Conservation (phyloP, 2,113 vertebrate genomes). For the Alosa alosa region DNA sequence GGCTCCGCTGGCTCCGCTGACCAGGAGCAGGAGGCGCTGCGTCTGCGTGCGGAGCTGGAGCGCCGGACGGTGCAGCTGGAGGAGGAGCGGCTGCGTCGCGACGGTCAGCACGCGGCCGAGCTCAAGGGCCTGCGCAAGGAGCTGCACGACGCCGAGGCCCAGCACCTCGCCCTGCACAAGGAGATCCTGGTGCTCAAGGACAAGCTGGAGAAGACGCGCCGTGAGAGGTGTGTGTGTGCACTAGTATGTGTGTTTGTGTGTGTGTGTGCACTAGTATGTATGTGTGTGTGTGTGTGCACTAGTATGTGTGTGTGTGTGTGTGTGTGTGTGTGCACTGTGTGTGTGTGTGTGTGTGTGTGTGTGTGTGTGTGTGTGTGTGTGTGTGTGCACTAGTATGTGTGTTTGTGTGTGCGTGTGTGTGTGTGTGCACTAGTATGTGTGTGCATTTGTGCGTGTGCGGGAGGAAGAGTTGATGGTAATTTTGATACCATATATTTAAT, state of each 20-base stretch:
- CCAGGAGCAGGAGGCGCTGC: constrained; percentile 89
- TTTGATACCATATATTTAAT: no score
- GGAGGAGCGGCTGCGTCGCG: constrained; percentile 86
- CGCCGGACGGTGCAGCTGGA: constrained; percentile 89
- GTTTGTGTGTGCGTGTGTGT: not conserved
- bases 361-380: not conserved
- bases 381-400: not conserved
- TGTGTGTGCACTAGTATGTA: no score
- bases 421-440: no score
- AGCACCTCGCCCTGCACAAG: constrained; percentile 91
- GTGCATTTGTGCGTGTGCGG: no score
- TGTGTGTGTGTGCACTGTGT: not conserved
- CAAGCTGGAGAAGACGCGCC: constrained; percentile 92
- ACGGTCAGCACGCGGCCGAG: constrained; percentile 83
- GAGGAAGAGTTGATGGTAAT: no score
- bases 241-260: not conserved
- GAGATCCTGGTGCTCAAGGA: constrained; percentile 96
- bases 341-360: not conserved
- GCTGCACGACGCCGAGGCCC: constrained; percentile 89
- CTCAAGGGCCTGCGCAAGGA: constrained; percentile 91
- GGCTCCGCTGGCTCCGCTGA: constrained; percentile 80
- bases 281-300: not conserved
- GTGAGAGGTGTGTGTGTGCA: constrained; percentile 79
- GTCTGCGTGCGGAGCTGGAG: constrained; percentile 87
- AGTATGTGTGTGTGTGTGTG: not conserved